Percentiles rank a stretch among this genome's conserved stretches.
Evolutionary conservation across 2,797 vertebrate species (phyloP).

Genomic region (Gallinago nigripennis): DNA sequence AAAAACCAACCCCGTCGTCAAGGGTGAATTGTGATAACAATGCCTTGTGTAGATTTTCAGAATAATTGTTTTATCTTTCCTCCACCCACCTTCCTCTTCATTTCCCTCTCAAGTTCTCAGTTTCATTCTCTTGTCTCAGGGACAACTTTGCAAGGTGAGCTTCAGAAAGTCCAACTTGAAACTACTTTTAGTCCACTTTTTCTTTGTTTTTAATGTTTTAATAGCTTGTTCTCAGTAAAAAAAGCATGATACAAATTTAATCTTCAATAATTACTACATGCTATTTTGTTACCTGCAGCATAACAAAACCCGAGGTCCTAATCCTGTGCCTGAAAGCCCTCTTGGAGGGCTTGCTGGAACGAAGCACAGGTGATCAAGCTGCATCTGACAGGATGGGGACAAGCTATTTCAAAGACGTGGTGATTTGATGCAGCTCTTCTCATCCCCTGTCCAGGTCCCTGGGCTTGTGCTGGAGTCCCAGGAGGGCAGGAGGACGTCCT

Average conservation of each 20-base stretch:
- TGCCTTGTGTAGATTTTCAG: not conserved
- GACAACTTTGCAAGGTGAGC: not conserved
- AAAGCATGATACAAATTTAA: not conserved
- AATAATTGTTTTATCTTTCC: not conserved
- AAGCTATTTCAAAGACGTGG: too few species aligned
- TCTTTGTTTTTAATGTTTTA: not conserved
- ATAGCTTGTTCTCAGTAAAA: not conserved
- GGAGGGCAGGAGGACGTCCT: not conserved
- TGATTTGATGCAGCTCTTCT: fast-evolving
- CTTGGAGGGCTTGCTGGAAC: not conserved
- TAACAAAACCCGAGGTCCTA: not conserved
- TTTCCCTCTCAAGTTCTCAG: not conserved
- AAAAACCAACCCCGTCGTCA: too few species aligned
- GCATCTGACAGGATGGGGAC: not conserved
- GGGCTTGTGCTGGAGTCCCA: not conserved
- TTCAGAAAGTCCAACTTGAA: not conserved
- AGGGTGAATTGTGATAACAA: fast-evolving
- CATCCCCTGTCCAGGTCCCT: not conserved
- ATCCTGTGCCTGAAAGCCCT: not conserved
- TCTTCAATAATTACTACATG: too few species aligned
- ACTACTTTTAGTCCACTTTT: not conserved
- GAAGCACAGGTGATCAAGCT: not conserved
- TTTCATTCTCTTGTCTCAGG: not conserved
- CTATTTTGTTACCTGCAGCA: not conserved
- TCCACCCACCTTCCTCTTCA: not conserved